A percentile compares a stretch with the other conserved stretches of the same genome.
Conservation (phyloP, 2,888 invertebrate species). For the Agrotis exclamationis region DNA sequence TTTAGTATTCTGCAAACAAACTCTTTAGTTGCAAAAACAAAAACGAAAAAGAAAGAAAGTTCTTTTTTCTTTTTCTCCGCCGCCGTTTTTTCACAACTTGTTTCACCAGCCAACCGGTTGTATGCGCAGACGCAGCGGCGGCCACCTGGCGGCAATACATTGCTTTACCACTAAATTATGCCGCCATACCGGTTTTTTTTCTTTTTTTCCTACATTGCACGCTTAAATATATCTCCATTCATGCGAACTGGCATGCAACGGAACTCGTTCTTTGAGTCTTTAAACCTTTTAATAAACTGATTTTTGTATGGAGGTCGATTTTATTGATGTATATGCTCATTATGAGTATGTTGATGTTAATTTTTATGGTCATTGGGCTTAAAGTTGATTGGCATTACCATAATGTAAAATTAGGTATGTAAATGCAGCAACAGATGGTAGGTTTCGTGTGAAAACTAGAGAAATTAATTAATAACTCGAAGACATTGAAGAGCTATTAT, state of each 20-base stretch:
- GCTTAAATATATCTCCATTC: conserved; percentile 80
- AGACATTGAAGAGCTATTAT: background rate
- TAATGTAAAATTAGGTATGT: conserved; percentile 23
- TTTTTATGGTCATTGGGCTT: conserved; percentile 54
- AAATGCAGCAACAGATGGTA: conserved; percentile 32
- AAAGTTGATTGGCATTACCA: conserved; percentile 33
- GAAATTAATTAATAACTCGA: conserved; percentile 7
- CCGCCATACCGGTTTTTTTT: conserved; percentile 71
- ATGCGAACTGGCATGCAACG: conserved; percentile 75
- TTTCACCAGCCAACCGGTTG: conserved; percentile 64
- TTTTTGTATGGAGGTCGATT: conserved; percentile 43
- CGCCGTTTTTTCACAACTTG: conserved; percentile 64
- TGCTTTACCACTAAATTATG: conserved; percentile 70
- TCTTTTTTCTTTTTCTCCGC: conserved; percentile 11
- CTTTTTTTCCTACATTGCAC: conserved; percentile 70
- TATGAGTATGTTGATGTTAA: conserved; percentile 30
- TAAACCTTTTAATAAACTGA: conserved; percentile 40
- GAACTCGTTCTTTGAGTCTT: conserved; percentile 57
- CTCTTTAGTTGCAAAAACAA: conserved; percentile 24
- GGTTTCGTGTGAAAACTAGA: conserved; percentile 6
- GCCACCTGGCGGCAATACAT: conserved; percentile 69
- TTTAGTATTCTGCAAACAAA: conserved; percentile 19
- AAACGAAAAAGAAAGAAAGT: background rate
- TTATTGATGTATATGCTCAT: conserved; percentile 43
- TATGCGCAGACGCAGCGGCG: conserved; percentile 66